phyloP scores from a whole-genome alignment of 2,888 invertebrate species.

The Eristalis pertinax region DNA sequence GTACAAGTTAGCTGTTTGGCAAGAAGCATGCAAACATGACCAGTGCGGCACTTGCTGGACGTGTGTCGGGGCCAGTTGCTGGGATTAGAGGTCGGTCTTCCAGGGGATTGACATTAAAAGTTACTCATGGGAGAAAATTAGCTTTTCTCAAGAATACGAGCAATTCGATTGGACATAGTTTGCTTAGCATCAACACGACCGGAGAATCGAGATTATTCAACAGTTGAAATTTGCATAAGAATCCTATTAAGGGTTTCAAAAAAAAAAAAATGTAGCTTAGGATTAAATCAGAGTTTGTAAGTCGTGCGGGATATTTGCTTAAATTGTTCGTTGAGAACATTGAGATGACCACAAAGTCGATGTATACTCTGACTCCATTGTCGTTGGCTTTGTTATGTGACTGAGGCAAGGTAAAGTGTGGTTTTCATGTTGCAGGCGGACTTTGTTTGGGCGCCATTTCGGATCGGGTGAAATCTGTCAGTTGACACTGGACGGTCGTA shows the following conservation, averaged over 20 bases:
- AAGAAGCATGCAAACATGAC: background rate
- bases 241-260: background rate
- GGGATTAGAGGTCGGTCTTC: background rate
- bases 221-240: background rate
- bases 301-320: no score
- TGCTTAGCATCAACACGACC: background rate
- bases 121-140: background rate
- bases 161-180: background rate
- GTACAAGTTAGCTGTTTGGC: conserved; percentile 14
- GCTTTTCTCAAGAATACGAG: background rate
- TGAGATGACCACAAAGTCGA: no score
- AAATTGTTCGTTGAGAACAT: no score
- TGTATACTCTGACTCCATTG: no score
- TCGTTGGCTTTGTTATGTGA: no score
- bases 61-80: background rate
- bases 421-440: no score
- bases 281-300: no score
- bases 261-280: no score
- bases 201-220: background rate
- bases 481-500: no score
- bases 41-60: background rate
- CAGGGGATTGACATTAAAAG: background rate
- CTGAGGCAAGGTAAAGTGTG: no score
- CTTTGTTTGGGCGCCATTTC: no score
- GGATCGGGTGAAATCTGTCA: no score